Evolutionary conservation across 37 sponge, comb jelly and placozoan species (phyloP).

Genomic region (Axinella damicornis): DNA sequence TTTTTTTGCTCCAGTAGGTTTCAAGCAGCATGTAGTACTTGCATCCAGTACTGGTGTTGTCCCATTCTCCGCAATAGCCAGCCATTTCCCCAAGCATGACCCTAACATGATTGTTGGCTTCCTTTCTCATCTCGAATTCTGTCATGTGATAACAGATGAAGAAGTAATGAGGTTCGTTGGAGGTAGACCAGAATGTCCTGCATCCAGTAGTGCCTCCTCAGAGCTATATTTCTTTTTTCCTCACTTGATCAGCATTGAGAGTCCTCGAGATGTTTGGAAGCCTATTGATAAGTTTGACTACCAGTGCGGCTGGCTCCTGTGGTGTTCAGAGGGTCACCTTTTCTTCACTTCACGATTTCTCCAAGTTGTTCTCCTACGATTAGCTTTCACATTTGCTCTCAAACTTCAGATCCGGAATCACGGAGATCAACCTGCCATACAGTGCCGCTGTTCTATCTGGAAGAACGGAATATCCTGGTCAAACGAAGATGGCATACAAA

Average conservation of each 20-base stretch:
- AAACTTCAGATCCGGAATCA: background rate
- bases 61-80: background rate
- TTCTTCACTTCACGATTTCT: slow-evolving; percentile 38
- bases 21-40: background rate
- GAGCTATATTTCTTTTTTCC: slow-evolving; percentile 35
- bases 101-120: slow-evolving; percentile 11
- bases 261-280: background rate
- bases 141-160: slow-evolving; percentile 10
- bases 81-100: slow-evolving; percentile 14
- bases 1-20: slow-evolving; percentile 33
- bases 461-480: slow-evolving; percentile 29
- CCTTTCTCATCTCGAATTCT: slow-evolving; percentile 26
- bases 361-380: slow-evolving; percentile 14
- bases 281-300: background rate
- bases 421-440: background rate
- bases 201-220: background rate
- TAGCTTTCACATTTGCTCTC: slow-evolving; percentile 17
- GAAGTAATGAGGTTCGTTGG: background rate
- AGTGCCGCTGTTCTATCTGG: slow-evolving; percentile 25
- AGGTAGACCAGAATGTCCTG: too few species aligned
- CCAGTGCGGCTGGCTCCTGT: slow-evolving; percentile 8
- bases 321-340: background rate
- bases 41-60: slow-evolving; percentile 24
- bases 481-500: slow-evolving; percentile 3
- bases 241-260: background rate